These are phyloP conservation scores for Vipera ursinii DNA, from an alignment of 2,797 vertebrate species.

Conservation along the genomic window DNA sequence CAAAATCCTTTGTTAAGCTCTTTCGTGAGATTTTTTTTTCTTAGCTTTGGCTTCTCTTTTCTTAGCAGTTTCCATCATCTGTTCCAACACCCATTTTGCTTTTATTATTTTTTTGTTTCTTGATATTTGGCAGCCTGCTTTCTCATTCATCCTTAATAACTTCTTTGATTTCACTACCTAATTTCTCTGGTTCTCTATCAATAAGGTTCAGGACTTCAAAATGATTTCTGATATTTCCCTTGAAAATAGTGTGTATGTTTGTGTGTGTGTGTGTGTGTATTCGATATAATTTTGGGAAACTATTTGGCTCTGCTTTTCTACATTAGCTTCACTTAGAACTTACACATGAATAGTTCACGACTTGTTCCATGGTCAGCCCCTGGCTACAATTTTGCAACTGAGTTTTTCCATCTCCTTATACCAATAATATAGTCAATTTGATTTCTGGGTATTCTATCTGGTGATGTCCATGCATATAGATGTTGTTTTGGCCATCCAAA, in stretches of 20 bases:
- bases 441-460: neutral
- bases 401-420: neutral
- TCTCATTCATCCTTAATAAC: neutral
- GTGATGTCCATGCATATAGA: neutral
- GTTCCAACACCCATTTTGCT: neutral
- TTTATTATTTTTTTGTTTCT: neutral
- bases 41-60: neutral
- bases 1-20: neutral
- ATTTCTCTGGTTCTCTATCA: neutral
- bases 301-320: neutral
- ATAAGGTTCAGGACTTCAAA: neutral
- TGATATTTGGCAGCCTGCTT: neutral
- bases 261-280: neutral
- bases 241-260: neutral
- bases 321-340: neutral
- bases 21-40: neutral
- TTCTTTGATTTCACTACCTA: neutral
- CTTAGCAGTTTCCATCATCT: neutral
- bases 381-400: neutral
- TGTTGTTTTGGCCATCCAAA: neutral
- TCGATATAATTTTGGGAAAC: neutral
- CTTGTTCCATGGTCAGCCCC: neutral
- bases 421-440: neutral
- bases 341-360: neutral
- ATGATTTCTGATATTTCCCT: neutral